Conservation (phyloP, 64 coral and sea anemone species). For the Montipora sp. region DNA sequence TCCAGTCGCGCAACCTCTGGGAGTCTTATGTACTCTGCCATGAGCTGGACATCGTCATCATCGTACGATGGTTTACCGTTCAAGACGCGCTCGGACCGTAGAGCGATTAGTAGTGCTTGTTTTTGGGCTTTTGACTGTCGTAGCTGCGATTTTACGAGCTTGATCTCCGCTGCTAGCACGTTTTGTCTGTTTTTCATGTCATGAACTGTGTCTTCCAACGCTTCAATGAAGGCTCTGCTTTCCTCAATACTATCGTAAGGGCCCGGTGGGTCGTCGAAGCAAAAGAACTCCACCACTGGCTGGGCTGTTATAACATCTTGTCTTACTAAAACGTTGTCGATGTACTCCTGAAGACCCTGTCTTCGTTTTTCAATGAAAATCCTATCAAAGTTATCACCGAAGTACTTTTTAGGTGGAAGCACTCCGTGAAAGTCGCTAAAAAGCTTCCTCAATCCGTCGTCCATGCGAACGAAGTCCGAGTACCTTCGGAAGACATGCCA, state of each 20-base stretch:
- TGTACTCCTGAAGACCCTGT: slow-evolving; percentile 70
- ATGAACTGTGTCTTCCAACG: slow-evolving; percentile 71
- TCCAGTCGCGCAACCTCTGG: slow-evolving; percentile 78
- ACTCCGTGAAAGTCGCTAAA: slow-evolving; percentile 24
- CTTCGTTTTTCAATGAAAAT: slow-evolving; percentile 85
- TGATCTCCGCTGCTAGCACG: slow-evolving; percentile 64
- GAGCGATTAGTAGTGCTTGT: slow-evolving; percentile 75
- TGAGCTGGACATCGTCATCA: slow-evolving; percentile 66
- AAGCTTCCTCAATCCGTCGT: slow-evolving; percentile 75
- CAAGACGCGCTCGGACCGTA: slow-evolving; percentile 83
- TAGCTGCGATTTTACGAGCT: slow-evolving; percentile 80
- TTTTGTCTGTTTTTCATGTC: slow-evolving; percentile 69
- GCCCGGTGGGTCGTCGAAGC: slow-evolving; percentile 89
- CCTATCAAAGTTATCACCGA: slow-evolving; percentile 91
- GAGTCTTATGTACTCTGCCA: slow-evolving; percentile 70
- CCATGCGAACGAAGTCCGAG: slow-evolving; percentile 88
- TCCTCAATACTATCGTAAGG: slow-evolving; percentile 89
- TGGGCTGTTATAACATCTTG: slow-evolving; percentile 32
- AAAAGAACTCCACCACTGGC: slow-evolving; percentile 75
- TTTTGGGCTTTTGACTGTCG: slow-evolving; percentile 81
- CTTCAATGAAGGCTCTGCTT: slow-evolving; percentile 90
- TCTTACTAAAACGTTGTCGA: slow-evolving; percentile 63
- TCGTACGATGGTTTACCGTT: slow-evolving; percentile 82
- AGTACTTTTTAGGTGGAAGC: slow-evolving; percentile 92
- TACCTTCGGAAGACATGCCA: slow-evolving; percentile 97